phyloP scores from a whole-genome alignment of 2,888 invertebrate species.

The Drosophila gaucha region DNA sequence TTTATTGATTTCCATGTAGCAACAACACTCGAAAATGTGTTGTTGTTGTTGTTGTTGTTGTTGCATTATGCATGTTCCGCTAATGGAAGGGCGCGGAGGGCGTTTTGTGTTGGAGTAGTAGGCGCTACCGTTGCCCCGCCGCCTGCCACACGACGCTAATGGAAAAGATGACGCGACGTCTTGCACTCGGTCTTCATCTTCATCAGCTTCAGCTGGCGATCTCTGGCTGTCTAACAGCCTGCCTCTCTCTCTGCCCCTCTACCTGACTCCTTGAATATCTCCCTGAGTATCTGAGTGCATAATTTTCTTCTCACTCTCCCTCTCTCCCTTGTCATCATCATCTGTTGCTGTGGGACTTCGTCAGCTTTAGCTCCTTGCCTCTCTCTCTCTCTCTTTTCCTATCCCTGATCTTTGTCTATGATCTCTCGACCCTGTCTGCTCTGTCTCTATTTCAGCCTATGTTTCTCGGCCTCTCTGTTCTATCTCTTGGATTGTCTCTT shows the following conservation, averaged over 20 bases:
- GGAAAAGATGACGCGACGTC: slow-evolving; percentile 64
- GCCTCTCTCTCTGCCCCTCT: neutral
- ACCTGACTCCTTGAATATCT: neutral
- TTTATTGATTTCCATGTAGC: slow-evolving; percentile 71
- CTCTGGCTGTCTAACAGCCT: slow-evolving; percentile 6
- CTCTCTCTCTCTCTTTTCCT: neutral
- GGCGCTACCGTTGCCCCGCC: slow-evolving; percentile 41
- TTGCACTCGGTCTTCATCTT: slow-evolving; percentile 46
- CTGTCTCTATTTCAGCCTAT: too few relatives aligned
- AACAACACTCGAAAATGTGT: slow-evolving; percentile 52
- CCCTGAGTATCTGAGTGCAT: neutral
- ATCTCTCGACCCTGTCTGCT: too few relatives aligned
- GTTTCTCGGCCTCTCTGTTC: neutral
- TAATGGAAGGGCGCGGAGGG: slow-evolving; percentile 73
- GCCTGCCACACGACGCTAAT: slow-evolving; percentile 72
- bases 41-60: slow-evolving; percentile 8
- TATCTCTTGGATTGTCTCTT: neutral
- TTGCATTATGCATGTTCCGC: slow-evolving; percentile 47
- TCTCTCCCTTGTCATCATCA: neutral
- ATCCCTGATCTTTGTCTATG: too few relatives aligned
- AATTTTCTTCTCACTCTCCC: neutral
- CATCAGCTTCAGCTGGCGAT: neutral
- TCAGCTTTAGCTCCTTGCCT: neutral
- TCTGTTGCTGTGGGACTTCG: neutral
- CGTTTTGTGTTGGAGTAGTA: slow-evolving; percentile 22